Percentiles rank a stretch among this genome's conserved stretches.
These are phyloP conservation scores for Equus quagga DNA, from an alignment of 2,113 vertebrate species.

Conservation along the genomic window DNA sequence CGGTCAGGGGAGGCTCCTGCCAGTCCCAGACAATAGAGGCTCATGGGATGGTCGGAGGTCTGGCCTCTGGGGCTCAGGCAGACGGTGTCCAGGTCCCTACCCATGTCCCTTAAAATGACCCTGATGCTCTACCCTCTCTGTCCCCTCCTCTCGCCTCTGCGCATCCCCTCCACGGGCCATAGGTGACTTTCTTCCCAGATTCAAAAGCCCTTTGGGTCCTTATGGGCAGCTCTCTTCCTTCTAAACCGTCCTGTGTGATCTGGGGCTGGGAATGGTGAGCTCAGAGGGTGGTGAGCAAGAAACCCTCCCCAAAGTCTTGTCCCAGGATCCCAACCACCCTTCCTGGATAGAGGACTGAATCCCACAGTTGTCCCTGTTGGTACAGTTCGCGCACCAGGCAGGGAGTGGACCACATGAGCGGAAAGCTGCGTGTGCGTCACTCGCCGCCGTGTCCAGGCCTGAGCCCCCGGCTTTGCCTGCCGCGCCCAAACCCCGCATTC, in stretches of 20 bases:
- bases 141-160: neutral
- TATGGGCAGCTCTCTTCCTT: neutral
- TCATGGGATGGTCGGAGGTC: fast-evolving
- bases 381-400: fast-evolving
- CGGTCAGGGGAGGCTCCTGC: neutral
- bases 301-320: neutral
- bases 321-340: neutral
- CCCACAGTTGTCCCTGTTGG: fast-evolving
- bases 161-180: neutral
- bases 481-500: neutral
- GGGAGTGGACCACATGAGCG: fast-evolving
- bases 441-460: neutral
- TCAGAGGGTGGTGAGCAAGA: neutral
- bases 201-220: neutral
- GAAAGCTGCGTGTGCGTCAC: fast-evolving
- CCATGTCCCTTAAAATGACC: neutral
- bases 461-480: neutral
- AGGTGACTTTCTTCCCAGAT: neutral
- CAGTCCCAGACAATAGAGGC: neutral
- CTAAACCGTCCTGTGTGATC: neutral
- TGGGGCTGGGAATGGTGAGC: neutral
- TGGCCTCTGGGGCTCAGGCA: neutral
- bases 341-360: fast-evolving
- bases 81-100: neutral
- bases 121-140: fast-evolving